Base-by-base conservation (phyloP, 2,797 vertebrate genomes). In the Acrocephalus scirpaceus region DNA sequence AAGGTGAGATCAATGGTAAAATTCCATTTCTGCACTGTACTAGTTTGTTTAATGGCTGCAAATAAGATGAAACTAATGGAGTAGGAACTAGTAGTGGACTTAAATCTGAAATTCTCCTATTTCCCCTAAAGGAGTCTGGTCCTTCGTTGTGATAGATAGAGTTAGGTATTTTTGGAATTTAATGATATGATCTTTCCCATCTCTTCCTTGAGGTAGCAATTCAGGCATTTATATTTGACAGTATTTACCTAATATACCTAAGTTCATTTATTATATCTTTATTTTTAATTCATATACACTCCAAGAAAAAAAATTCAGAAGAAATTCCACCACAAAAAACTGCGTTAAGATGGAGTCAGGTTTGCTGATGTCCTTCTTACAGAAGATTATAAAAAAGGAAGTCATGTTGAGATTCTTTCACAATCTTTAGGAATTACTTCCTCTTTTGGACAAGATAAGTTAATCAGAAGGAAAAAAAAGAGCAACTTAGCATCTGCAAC, bases 311-410 rank as follows among this genome's bases (percentile, higher is more conserved):
- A 78, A 67, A 17, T 34, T 18, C 58, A 61, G 58, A 72, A 69
- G 64, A 89, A 91, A 90, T 94, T 95, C 90, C 88, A 67, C 53
- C 57, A 94, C 92, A 96, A 96, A 96, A 95, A 90, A 92, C 91
- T 95, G 95, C 61, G 78, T 96, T 96, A 97, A 96, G 75, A 78
- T 92, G 92, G 94, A 96, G 92, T 95, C 53, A 71, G 5, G 80
- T 76, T 90, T 95, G 70, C 86, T 95, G 91, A 75, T 90, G 66
- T 87, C 82, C 71, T 91, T 96, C 73, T 64, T 83, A 30, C n/a
- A 64, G 67, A 83, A 17, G 54, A 54, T 72, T 80, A 58, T 2
- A 3, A 58, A 76, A 89, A 90, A 93, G 34, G 61, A 88, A 86
- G 34, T 67, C 38, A 32, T n/a, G 23, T 69, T 88, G 75, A 73